These are phyloP conservation scores for Cheilosia scutellata DNA, from an alignment of 2,888 invertebrate species.

Conservation along the genomic window DNA sequence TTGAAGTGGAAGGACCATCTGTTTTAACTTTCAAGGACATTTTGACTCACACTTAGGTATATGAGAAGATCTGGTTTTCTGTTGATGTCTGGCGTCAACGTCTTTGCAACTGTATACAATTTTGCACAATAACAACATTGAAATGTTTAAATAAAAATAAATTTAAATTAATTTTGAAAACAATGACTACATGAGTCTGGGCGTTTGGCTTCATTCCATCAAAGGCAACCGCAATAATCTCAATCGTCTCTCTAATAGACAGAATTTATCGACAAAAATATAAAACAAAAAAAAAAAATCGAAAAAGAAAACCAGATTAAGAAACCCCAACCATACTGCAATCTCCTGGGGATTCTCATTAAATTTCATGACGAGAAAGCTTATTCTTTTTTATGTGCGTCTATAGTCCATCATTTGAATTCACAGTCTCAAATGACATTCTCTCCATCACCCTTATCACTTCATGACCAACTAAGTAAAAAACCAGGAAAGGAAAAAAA, in stretches of 20 bases:
- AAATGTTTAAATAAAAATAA: too few relatives aligned
- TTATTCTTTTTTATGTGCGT: slow-evolving; percentile 1
- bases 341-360: slow-evolving; percentile 61
- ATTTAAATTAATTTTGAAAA: too few relatives aligned
- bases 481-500: slow-evolving; percentile 19
- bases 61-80: too few relatives aligned
- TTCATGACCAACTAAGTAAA: slow-evolving; percentile 26
- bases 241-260: too few relatives aligned
- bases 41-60: too few relatives aligned
- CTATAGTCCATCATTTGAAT: slow-evolving; percentile 49
- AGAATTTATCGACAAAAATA: neutral
- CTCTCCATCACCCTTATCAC: slow-evolving; percentile 62
- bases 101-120: too few relatives aligned
- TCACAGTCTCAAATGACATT: slow-evolving; percentile 61
- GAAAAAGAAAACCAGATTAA: slow-evolving; percentile 42
- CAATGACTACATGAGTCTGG: too few relatives aligned
- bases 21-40: too few relatives aligned
- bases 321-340: slow-evolving; percentile 35
- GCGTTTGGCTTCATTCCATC: too few relatives aligned
- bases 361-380: slow-evolving; percentile 42
- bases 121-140: too few relatives aligned
- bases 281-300: slow-evolving; percentile 8
- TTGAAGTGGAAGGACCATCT: too few relatives aligned
- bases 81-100: too few relatives aligned
- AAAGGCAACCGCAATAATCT: neutral